A percentile compares a stretch with the other conserved stretches of the same genome.
These are phyloP conservation scores for Pterostichus niger DNA, from an alignment of 2,888 invertebrate species.

Conservation along the genomic window DNA sequence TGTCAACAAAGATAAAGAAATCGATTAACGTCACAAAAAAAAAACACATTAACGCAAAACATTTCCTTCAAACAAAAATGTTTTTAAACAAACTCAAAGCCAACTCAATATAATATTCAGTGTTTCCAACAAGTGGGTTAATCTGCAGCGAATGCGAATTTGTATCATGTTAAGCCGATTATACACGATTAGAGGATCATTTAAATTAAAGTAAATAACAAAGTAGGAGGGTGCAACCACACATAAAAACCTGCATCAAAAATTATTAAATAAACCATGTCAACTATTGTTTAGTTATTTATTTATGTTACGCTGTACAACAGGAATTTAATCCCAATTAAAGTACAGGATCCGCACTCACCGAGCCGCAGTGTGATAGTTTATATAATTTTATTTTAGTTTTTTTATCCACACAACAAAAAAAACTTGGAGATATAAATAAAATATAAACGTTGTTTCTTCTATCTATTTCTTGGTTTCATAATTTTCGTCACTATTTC, in stretches of 20 bases:
- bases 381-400: too few relatives aligned
- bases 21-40: neutral
- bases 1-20: neutral
- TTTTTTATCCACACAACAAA: too few relatives aligned
- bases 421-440: too few relatives aligned
- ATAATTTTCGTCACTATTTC: too few relatives aligned
- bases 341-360: too few relatives aligned
- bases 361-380: too few relatives aligned
- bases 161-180: conserved; percentile 22
- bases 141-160: conserved; percentile 42
- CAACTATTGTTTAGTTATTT: conserved; percentile 12
- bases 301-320: too few relatives aligned
- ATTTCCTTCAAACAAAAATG: neutral
- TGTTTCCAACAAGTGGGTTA: conserved; percentile 22
- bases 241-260: conserved; percentile 5
- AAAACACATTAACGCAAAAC: neutral
- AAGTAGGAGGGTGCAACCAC: conserved; percentile 21
- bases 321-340: too few relatives aligned
- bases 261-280: conserved; percentile 30
- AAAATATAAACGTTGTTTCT: too few relatives aligned
- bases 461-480: too few relatives aligned
- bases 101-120: neutral
- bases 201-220: conserved; percentile 44
- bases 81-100: neutral
- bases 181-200: conserved; percentile 13